These are phyloP conservation scores for Callaeas wilsoni DNA, from an alignment of 2,113 vertebrate genomes.

Conservation along the genomic window DNA sequence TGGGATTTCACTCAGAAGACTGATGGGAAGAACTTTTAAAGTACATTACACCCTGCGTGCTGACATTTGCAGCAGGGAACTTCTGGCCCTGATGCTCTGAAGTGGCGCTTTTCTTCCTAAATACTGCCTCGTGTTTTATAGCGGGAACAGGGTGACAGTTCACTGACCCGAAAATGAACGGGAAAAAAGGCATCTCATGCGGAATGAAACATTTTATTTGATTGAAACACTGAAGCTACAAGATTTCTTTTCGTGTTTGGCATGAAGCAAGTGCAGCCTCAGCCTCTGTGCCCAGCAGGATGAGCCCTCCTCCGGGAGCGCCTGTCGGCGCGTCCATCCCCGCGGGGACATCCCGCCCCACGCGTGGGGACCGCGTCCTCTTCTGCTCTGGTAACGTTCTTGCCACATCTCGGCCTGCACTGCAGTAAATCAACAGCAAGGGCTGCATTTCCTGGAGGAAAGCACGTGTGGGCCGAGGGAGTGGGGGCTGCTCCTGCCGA, in stretches of 20 bases:
- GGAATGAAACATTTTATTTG: not conserved
- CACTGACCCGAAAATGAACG: not conserved
- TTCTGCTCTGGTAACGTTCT: accelerated
- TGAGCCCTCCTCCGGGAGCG: accelerated
- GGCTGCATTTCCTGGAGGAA: not conserved
- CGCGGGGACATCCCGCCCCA: accelerated
- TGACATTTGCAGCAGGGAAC: not conserved
- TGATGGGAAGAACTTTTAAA: not conserved
- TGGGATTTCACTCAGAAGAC: not conserved
- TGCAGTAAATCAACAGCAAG: accelerated
- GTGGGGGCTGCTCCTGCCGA: accelerated
- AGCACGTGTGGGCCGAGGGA: not conserved
- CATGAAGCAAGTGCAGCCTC: accelerated
- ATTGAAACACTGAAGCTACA: not conserved
- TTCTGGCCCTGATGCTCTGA: not conserved
- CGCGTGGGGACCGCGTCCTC: accelerated
- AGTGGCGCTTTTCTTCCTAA: not conserved
- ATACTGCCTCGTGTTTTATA: not conserved
- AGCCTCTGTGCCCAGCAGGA: accelerated
- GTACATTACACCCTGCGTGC: not conserved
- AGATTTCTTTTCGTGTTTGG: not conserved
- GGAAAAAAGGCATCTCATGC: not conserved
- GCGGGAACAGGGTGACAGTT: not conserved
- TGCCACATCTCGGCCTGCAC: accelerated
- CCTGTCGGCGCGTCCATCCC: accelerated